These are phyloP conservation scores for Hylaeus anthracinus DNA, from an alignment of 1,140 invertebrate species.

Conservation along the genomic window DNA sequence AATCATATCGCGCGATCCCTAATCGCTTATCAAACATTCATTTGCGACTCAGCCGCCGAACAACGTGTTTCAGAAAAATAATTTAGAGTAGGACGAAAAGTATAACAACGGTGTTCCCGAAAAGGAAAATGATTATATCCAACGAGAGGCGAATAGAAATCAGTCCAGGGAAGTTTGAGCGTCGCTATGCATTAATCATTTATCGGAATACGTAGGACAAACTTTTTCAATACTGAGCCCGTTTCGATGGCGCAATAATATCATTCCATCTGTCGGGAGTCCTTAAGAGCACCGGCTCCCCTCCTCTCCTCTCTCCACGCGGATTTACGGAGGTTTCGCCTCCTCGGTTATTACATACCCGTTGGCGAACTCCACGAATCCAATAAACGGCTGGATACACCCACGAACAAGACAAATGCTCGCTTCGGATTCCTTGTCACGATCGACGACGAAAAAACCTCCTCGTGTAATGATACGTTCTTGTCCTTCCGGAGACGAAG, in stretches of 20 bases:
- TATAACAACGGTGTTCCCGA: neutral
- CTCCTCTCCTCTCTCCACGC: neutral
- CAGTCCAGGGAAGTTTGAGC: constrained; percentile 9
- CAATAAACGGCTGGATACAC: constrained; percentile 52
- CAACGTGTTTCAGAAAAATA: neutral
- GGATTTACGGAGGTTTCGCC: constrained; percentile 50
- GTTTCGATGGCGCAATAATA: constrained; percentile 54
- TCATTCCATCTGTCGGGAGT: constrained; percentile 43
- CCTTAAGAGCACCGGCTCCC: constrained; percentile 29
- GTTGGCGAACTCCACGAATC: constrained; percentile 56
- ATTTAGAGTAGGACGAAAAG: neutral
- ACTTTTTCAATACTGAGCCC: constrained; percentile 49
- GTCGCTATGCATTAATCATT: constrained; percentile 45
- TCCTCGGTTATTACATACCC: constrained; percentile 46
- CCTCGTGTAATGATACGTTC: constrained; percentile 30
- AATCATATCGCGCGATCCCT: too few species aligned
- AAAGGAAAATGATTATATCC: neutral
- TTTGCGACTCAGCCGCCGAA: neutral
- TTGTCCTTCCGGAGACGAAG: constrained; percentile 27
- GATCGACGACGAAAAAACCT: constrained; percentile 39
- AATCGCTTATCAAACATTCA: neutral
- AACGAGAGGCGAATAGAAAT: constrained; percentile 5
- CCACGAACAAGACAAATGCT: constrained; percentile 51
- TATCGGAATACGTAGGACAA: constrained; percentile 38
- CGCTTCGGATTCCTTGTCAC: constrained; percentile 54